Percentiles rank a stretch among this genome's conserved stretches.
phyloP scores from a whole-genome alignment of 2,797 vertebrate species.

The Heterohyrax brucei region DNA sequence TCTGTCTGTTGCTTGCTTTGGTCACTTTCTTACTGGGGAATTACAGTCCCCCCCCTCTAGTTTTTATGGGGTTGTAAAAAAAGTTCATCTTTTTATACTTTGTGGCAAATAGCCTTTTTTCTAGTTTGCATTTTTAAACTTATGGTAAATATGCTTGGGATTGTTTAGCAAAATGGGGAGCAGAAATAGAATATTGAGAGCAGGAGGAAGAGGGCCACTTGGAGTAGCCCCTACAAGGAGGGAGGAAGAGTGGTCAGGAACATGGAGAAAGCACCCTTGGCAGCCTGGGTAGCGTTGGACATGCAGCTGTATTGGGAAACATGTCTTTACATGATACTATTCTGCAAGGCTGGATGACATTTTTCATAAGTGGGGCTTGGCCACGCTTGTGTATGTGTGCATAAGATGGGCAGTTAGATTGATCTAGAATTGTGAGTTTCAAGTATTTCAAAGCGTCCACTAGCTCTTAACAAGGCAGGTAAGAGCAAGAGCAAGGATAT shows the following conservation, averaged over 20 bases:
- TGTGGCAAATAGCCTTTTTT: neutral
- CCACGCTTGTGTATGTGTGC: neutral
- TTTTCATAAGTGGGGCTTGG: neutral
- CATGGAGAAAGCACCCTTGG: neutral
- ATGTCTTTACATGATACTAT: accelerated
- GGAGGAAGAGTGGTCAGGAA: neutral
- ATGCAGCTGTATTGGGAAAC: neutral
- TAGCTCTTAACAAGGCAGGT: neutral
- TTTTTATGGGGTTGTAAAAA: neutral
- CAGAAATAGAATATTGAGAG: neutral
- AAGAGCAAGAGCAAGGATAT: neutral
- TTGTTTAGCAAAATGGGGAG: neutral
- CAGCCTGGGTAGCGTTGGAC: neutral
- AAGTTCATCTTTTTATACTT: neutral
- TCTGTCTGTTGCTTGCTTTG: neutral
- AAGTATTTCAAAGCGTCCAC: neutral
- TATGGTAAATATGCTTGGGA: neutral
- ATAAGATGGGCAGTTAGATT: neutral
- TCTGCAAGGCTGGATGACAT: neutral
- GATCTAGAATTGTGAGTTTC: neutral
- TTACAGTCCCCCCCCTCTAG: neutral
- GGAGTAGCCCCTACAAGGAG: neutral
- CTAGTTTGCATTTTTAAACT: neutral
- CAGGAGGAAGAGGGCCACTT: neutral
- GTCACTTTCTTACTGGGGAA: neutral